phyloP scores from a whole-genome alignment of 2,113 vertebrate genomes.

The Poicephalus meyeri region DNA sequence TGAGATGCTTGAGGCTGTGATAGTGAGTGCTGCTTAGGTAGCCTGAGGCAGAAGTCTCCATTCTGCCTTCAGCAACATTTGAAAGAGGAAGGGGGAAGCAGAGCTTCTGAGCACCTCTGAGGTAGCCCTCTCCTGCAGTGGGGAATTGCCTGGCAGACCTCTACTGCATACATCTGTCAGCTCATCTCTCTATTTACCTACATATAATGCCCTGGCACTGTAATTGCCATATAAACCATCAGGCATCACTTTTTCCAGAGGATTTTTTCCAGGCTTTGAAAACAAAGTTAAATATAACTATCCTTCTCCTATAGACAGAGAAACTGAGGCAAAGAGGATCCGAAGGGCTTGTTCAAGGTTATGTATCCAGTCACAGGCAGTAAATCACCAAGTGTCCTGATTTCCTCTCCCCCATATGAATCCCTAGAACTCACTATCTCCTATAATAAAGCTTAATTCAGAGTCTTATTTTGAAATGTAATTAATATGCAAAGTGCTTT shows the following conservation, averaged over 20 bases:
- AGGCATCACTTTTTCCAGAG: background rate
- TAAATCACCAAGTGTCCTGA: constrained; percentile 17
- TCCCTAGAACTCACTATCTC: background rate
- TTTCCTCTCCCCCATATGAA: background rate
- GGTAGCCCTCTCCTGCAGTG: background rate
- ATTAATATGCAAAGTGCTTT: constrained; percentile 52
- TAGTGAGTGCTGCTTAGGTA: background rate
- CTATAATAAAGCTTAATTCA: constrained; percentile 39
- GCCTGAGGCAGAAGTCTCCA: background rate
- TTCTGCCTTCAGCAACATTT: background rate
- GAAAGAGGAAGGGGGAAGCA: background rate
- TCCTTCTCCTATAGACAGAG: background rate
- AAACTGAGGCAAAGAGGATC: background rate
- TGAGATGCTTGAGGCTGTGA: background rate
- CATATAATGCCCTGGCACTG: background rate
- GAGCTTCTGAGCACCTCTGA: background rate
- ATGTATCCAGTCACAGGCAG: background rate
- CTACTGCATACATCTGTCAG: background rate
- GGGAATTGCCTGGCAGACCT: background rate
- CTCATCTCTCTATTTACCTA: background rate
- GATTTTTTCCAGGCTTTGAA: background rate
- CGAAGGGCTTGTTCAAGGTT: background rate
- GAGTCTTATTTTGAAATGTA: constrained; percentile 17
- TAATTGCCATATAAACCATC: background rate
- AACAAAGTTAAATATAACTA: background rate